A percentile compares a stretch with the other conserved stretches of the same genome.
Evolutionary conservation across 2,888 invertebrate genomes (phyloP).

Genomic region (Diarsia dahlii): DNA sequence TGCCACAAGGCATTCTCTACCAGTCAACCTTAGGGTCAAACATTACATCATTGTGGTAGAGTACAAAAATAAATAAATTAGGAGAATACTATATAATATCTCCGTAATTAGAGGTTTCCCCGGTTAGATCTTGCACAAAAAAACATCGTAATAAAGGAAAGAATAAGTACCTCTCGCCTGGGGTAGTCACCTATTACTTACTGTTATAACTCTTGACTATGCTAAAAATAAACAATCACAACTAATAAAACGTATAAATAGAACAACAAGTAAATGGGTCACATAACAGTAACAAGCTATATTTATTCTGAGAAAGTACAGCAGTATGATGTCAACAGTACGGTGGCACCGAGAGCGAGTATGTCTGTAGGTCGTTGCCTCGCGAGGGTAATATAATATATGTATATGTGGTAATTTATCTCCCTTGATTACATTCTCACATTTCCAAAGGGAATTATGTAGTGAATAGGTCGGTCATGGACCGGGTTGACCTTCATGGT

Average conservation of each 20-base stretch:
- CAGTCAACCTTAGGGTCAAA: too few relatives aligned
- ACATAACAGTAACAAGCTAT: neutral
- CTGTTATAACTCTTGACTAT: too few relatives aligned
- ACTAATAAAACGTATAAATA: neutral
- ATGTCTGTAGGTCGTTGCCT: conserved; percentile 21
- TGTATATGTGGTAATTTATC: conserved; percentile 13
- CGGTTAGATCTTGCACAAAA: too few relatives aligned
- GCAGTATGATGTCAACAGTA: neutral
- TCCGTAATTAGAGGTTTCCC: too few relatives aligned
- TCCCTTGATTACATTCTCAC: conserved; percentile 23
- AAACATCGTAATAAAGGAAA: too few relatives aligned
- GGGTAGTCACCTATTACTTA: too few relatives aligned
- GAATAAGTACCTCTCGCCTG: too few relatives aligned
- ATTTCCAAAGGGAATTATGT: conserved; percentile 7
- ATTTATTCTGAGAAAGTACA: neutral
- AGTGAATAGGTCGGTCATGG: neutral
- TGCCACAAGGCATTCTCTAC: too few relatives aligned
- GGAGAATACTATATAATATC: too few relatives aligned
- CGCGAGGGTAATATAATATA: neutral
- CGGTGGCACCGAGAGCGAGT: neutral
- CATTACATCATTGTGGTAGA: too few relatives aligned
- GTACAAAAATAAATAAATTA: too few relatives aligned
- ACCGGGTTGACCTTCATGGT: too few relatives aligned
- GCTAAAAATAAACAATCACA: neutral
- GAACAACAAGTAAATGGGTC: neutral